A percentile compares a stretch with the other conserved stretches of the same genome.
Conservation (phyloP, 2,888 invertebrate species). For the Rhaphigaster nebulosa region DNA sequence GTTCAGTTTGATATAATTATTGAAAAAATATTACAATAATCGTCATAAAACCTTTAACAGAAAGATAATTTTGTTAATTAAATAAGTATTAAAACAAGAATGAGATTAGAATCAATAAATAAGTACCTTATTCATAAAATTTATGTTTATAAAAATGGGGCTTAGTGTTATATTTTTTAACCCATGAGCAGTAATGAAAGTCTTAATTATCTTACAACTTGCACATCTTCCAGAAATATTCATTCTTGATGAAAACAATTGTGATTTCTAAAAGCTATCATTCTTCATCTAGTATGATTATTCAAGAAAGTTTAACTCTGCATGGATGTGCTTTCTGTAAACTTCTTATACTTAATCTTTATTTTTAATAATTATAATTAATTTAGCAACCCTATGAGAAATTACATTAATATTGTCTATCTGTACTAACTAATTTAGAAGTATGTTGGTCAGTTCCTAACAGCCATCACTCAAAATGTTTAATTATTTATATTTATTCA, state of each 20-base stretch:
- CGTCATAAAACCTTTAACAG: not conserved
- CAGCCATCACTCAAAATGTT: not conserved
- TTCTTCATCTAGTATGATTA: not conserved
- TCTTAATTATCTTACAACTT: not conserved
- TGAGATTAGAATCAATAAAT: not conserved
- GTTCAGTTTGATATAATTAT: not conserved
- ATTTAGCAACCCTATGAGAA: slow-evolving; percentile 16
- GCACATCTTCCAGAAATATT: not conserved
- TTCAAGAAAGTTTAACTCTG: not conserved
- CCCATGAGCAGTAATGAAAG: not conserved
- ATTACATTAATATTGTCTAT: slow-evolving; percentile 28
- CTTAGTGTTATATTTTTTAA: not conserved
- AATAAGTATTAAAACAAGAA: not conserved
- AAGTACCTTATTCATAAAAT: not conserved
- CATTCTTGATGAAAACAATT: not conserved
- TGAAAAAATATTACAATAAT: not conserved
- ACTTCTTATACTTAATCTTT: not conserved
- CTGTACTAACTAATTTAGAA: slow-evolving; percentile 32
- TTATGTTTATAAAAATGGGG: not conserved
- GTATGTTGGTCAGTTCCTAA: slow-evolving; percentile 26
- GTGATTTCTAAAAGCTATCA: not conserved
- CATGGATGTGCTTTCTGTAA: not conserved
- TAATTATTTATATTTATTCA: not conserved
- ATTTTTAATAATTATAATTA: not conserved
- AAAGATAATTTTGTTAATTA: not conserved